Conservation (phyloP, 2,113 vertebrate genomes). For the Turdus rufiventris region DNA sequence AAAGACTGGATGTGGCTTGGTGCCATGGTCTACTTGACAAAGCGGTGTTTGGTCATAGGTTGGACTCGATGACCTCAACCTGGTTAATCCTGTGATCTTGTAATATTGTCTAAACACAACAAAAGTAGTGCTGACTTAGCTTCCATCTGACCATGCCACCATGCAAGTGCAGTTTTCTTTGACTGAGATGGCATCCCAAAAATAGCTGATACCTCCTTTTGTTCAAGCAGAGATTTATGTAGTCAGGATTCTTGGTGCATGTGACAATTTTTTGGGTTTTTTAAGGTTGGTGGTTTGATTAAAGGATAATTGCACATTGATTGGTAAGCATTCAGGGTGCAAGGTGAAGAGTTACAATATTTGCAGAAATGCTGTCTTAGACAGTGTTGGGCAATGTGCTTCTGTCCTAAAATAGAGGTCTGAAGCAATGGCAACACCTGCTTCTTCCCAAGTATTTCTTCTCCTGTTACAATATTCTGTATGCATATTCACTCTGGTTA, state of each 20-base stretch:
- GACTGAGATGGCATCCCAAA: neutral
- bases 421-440: neutral
- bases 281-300: neutral
- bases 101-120: neutral
- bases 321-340: neutral
- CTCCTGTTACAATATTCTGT: neutral
- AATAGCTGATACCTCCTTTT: neutral
- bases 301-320: neutral
- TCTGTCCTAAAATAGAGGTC: neutral
- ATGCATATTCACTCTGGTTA: neutral
- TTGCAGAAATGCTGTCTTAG: neutral
- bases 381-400: neutral
- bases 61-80: neutral
- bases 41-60: neutral
- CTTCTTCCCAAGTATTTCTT: constrained; percentile 2
- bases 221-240: neutral
- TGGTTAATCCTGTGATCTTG: neutral
- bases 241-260: neutral
- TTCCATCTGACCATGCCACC: neutral
- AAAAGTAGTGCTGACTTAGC: neutral
- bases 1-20: neutral
- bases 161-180: neutral
- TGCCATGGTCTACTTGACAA: neutral
- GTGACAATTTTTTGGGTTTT: neutral
- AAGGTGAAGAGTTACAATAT: neutral